Evolutionary conservation across 1,140 invertebrate species (phyloP).

Genomic region (Holotrichia oblita): DNA sequence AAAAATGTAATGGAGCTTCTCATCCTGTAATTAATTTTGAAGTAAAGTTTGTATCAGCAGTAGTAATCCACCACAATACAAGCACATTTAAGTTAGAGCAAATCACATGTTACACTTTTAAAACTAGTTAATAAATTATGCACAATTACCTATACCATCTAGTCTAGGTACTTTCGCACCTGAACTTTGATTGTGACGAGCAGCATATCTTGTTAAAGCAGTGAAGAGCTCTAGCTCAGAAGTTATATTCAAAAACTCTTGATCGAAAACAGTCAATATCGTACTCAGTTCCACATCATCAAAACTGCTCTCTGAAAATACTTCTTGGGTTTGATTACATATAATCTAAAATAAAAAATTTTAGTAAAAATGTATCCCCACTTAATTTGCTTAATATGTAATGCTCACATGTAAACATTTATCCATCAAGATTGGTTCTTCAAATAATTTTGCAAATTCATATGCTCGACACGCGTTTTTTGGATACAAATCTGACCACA

Average conservation of each 20-base stretch:
- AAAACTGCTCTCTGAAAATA: constrained; percentile 78
- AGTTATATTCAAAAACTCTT: constrained; percentile 74
- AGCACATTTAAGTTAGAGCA: constrained; percentile 22
- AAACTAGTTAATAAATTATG: constrained; percentile 53
- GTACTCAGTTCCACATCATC: constrained; percentile 78
- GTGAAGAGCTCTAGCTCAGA: constrained; percentile 81
- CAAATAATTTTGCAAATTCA: constrained; percentile 86
- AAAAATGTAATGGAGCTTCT: too few species aligned
- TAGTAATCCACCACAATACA: neutral
- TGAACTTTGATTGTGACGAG: constrained; percentile 59
- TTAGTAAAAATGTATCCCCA: neutral
- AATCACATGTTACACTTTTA: neutral
- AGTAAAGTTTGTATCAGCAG: too few species aligned
- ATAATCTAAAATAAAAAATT: constrained; percentile 70
- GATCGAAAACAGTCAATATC: constrained; percentile 76
- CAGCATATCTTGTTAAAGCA: constrained; percentile 74
- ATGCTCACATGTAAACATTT: constrained; percentile 75
- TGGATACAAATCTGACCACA: constrained; percentile 81
- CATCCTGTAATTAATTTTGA: too few species aligned
- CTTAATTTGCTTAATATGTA: neutral
- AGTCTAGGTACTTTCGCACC: constrained; percentile 60
- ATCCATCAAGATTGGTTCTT: constrained; percentile 80
- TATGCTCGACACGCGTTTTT: constrained; percentile 85
- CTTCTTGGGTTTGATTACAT: constrained; percentile 76
- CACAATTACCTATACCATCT: constrained; percentile 60